These are phyloP conservation scores for Galerucella nymphaeae DNA, from an alignment of 2,888 invertebrate genomes.

Conservation along the genomic window DNA sequence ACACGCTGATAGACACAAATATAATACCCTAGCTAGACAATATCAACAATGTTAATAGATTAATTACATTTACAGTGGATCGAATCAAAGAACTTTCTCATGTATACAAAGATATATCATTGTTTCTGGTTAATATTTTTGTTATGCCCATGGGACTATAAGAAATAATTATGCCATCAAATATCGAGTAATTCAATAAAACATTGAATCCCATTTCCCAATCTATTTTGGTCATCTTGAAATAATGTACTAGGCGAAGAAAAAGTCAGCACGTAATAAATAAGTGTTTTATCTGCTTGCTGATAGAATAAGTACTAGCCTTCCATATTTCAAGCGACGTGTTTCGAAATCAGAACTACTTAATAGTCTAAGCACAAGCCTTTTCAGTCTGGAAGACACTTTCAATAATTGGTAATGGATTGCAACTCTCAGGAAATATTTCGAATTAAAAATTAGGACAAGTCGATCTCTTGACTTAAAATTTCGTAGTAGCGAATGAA, in stretches of 20 bases:
- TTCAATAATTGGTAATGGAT: slow-evolving; percentile 37
- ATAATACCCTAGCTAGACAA: background rate
- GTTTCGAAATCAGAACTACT: slow-evolving; percentile 38
- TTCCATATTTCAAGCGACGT: slow-evolving; percentile 44
- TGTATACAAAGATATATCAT: no score
- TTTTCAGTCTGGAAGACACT: slow-evolving; percentile 36
- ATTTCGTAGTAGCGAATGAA: background rate
- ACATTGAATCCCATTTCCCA: slow-evolving; percentile 15
- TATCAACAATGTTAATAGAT: background rate
- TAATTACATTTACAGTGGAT: background rate
- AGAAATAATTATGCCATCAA: background rate
- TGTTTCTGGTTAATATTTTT: no score
- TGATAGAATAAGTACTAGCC: slow-evolving; percentile 44
- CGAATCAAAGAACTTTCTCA: background rate
- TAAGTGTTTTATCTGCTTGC: slow-evolving; percentile 46
- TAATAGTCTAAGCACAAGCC: slow-evolving; percentile 29
- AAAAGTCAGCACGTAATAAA: slow-evolving; percentile 47
- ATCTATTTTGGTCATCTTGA: slow-evolving; percentile 34
- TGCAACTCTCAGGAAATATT: slow-evolving; percentile 31
- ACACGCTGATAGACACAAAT: background rate
- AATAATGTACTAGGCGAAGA: slow-evolving; percentile 38
- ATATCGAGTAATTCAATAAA: background rate
- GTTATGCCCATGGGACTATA: background rate
- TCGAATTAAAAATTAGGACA: slow-evolving; percentile 30
- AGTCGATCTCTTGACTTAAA: slow-evolving; percentile 13